Base-by-base conservation (phyloP, 2,797 vertebrate species). In the Vipera ursinii region DNA sequence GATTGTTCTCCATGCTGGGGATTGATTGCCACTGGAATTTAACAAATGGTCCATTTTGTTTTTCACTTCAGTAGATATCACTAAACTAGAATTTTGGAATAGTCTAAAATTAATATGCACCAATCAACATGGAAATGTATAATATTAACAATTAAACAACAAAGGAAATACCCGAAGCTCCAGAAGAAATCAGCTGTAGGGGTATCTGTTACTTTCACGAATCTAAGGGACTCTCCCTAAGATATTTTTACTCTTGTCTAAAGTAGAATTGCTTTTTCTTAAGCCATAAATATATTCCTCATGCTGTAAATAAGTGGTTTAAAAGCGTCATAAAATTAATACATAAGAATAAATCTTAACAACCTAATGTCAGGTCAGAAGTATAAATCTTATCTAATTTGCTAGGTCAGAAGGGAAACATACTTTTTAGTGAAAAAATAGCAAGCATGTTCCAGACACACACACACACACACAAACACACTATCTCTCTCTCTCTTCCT, bases 381-480 rank as follows among this genome's bases (percentile, higher is more conserved):
- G 85, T 95, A 97, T 97, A 97, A 97, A 96, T 96, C 96, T 96
- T 96, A 96, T 96, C 96, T 95, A 96, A 96, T 96, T 96, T 94
- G 92, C 88, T 92, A 87, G 93, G 93, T 97, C 94, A 95, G 94
- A 95, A 96, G 93, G 94, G 94, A 96, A 97, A 95, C 96, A 95
- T 90, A 96, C 55, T 95, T 96, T 51, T 95, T 92, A 93, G 78
- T 89, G 96, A 95, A 96, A 94, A 97, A 97, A 96, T 94, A 96
- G 93, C 95, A 94, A 96, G 95, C 95, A 96, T 93, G 96, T 97
- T 97, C 95, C 95, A 97, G 91, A n/a, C 63, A 63, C 61, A 65
- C 9, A 63, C 61, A 63, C 60, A 60, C 22, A 61, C 60, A 61
- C 24, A 61, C 24, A 65, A 7, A 26, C 24, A 24, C 59, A 60